Base-by-base conservation (phyloP, 2,113 vertebrate species). In the Silurus meridionalis region DNA sequence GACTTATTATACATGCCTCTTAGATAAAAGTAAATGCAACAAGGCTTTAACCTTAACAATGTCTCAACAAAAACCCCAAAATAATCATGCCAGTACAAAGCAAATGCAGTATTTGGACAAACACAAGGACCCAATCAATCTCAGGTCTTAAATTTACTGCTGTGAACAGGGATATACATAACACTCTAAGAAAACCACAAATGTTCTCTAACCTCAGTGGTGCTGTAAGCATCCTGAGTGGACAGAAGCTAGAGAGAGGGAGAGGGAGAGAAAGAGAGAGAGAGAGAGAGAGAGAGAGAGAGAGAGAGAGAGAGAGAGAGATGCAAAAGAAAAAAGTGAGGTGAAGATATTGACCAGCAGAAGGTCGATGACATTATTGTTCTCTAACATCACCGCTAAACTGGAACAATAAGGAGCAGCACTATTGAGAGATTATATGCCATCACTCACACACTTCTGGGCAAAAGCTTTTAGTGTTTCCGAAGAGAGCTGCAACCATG, bases 181-280 rank as follows among this genome's bases (percentile, higher is more conserved):
- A 88, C 80, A 87, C 88, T 77, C 63, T 71, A 5, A 37, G 58
- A 83, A 82, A 85, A 90, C 55, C 79, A 85, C 71, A 86, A 93
- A 86, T 83, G 82, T 93, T 94, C 95, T 96, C 97, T 97, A 97
- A 99, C 98, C 96, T 99, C 97, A 64, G 95, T 96, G 77, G 97
- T 96, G 92, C 97, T 97, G 97, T 96, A 97, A 93, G 96, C 96
- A 92, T 99, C 97, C 94, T 95, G 97, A 88, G 97, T 98, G 92
- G 97, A 97, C 88, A 99, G 95, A 90, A 99, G 97, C 98, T 99
- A 94, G 15, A 82, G 50, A 77, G 79, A 81, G 48, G 77, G 28
- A 87, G 60, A 90, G 58, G 74, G 48, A 48, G 63, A 37, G 66
- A 58, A 25, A 19, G 93, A 82, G 37, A 83, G 46, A 72, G 64